Conservation (phyloP, 2,888 invertebrate genomes). For the Hemicrepidius hirtus region DNA sequence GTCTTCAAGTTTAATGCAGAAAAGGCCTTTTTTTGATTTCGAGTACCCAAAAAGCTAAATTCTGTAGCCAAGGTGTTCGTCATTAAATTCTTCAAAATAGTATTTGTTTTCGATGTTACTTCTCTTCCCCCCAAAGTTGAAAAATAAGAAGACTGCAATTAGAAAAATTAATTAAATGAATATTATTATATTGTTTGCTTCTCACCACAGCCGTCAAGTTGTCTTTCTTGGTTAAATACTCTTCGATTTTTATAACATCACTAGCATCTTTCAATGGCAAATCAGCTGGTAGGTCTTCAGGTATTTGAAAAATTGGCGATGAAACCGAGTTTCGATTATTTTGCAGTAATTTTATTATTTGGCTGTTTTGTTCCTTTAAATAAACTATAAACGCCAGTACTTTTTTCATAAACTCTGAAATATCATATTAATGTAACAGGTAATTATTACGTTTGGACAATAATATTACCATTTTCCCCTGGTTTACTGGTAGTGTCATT, state of each 20-base stretch:
- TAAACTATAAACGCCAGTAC: background rate
- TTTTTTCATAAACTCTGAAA: background rate
- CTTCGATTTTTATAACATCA: background rate
- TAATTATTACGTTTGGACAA: too few relatives aligned
- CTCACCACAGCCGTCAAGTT: background rate
- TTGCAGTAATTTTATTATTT: slow-evolving; percentile 3
- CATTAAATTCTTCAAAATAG: slow-evolving; percentile 5
- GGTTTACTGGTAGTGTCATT: too few relatives aligned
- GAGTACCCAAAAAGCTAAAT: too few relatives aligned
- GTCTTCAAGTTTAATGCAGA: too few relatives aligned
- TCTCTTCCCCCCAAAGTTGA: slow-evolving; percentile 12
- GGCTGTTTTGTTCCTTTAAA: background rate
- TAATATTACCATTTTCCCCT: too few relatives aligned
- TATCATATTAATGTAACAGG: background rate
- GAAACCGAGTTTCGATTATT: background rate
- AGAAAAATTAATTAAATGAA: too few relatives aligned
- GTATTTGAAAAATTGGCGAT: background rate
- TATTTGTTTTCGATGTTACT: slow-evolving; percentile 9
- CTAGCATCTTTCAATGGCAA: background rate
- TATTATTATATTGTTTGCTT: background rate
- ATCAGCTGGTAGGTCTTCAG: background rate
- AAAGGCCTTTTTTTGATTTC: too few relatives aligned
- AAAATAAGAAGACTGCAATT: slow-evolving; percentile 6
- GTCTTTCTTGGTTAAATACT: slow-evolving; percentile 4
- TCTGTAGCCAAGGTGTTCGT: too few relatives aligned